Evolutionary conservation across 1,140 invertebrate genomes (phyloP), one percentile per base, ranked within the genome.

Genomic region (Pinna nobilis): DNA sequence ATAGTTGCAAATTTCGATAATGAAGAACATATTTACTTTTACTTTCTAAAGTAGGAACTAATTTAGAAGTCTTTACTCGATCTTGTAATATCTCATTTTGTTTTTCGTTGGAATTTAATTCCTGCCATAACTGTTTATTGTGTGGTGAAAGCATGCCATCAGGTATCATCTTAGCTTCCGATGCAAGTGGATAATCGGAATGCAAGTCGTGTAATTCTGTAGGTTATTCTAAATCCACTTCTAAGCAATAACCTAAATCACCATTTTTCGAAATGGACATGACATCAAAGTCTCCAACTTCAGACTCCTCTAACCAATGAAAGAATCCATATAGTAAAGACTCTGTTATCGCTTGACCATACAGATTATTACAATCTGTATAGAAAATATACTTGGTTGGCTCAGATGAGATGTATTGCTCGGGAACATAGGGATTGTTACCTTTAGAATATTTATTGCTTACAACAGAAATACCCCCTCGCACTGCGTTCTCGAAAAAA

Each of bases 111-210:
- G 47, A 33, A 28, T 65, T 65, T 30, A 55, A 25, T 55, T 64
- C 30, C 44, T 55, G 47, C 63, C 39, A 44, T n/a, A 37, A 25
- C 23, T 15, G 4, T 30, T 44, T 37, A 13, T 25, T 51, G 39
- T 73, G 59, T 37, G 70, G 63, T 1, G 64, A 73, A 15, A 73
- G 44, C 15, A 35, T 7, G 5, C 67, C 44, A 35, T 47, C 47
- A 20, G 32, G 6, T 55, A 70, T 50, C 39, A 37, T 53, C 37
- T 44, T 33, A 13, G 53, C 55, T 77, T 90, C 87, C 18, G 88
- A 80, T 74, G 87, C 88, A 72, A 91, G 88, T 41, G 91, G 91
- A 59, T 91, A 89, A 74, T 91, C 88, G 71, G 83, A 87, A 83
- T 92, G 90, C 5, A 28, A 13, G 35, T 91, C 83, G 83, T 92